phyloP scores from a whole-genome alignment of 2,113 vertebrate genomes.

The Hemichromis elongatus region DNA sequence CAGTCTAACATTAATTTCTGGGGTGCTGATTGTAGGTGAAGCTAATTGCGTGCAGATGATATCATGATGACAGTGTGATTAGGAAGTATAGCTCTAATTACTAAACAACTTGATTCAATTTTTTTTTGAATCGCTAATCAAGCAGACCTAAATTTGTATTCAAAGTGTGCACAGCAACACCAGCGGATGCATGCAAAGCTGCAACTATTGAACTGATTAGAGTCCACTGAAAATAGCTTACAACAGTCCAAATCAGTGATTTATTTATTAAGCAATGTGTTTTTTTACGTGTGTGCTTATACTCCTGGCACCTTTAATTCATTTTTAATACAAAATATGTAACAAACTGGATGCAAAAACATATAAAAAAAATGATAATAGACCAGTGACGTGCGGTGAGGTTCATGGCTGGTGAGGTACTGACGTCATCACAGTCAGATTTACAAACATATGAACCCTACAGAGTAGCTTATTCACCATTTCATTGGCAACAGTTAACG shows the following conservation, averaged over 20 bases:
- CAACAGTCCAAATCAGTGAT: background rate
- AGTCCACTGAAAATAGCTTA: background rate
- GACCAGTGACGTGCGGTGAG: no score
- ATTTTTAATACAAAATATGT: background rate
- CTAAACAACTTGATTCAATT: background rate
- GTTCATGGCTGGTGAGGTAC: no score
- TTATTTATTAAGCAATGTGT: background rate
- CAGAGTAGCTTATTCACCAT: no score
- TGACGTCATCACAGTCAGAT: no score
- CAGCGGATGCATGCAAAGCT: background rate
- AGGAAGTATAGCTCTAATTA: background rate
- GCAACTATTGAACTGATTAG: background rate
- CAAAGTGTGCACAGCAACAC: background rate
- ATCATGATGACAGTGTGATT: conserved; percentile 13
- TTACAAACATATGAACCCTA: no score
- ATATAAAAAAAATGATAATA: no score
- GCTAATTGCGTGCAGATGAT: conserved; percentile 22
- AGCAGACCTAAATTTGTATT: background rate
- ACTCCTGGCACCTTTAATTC: background rate
- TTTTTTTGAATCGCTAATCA: background rate
- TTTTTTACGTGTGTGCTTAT: background rate
- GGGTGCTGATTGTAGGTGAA: conserved; percentile 5
- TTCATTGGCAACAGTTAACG: no score
- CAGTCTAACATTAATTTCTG: conserved; percentile 4
- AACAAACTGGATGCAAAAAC: background rate